phyloP scores from a whole-genome alignment of 2,888 invertebrate genomes.

The Ichneumoninae sp. region DNA sequence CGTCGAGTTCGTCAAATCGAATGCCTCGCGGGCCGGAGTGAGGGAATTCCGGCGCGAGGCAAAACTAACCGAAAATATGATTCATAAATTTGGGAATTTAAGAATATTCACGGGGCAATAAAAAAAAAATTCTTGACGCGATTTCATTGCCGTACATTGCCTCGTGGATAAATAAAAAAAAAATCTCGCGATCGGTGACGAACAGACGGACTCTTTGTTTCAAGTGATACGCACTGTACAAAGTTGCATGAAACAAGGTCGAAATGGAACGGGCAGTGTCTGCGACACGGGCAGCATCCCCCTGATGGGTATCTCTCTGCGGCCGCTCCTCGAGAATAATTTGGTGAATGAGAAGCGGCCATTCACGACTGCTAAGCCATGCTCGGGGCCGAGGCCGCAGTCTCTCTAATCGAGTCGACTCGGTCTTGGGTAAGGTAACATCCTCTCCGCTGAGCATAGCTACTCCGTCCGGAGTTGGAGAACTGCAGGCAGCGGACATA shows the following conservation, averaged over 20 bases:
- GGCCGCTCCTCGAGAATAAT: slow-evolving; percentile 70
- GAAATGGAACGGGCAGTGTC: neutral
- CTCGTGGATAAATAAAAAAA: no score
- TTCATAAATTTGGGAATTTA: no score
- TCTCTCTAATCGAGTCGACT: slow-evolving; percentile 63
- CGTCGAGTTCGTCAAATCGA: slow-evolving; percentile 57
- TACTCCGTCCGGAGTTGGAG: slow-evolving; percentile 33
- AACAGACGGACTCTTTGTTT: neutral
- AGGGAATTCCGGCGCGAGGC: neutral
- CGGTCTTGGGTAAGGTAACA: slow-evolving; percentile 50
- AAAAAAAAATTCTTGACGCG: no score
- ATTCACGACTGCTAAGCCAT: slow-evolving; percentile 64
- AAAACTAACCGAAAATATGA: neutral
- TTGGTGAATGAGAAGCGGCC: slow-evolving; percentile 71
- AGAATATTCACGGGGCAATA: no score
- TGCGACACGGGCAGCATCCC: slow-evolving; percentile 9
- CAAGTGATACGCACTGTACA: neutral
- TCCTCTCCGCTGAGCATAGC: slow-evolving; percentile 34
- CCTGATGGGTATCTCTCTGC: slow-evolving; percentile 65
- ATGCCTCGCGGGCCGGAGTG: neutral
- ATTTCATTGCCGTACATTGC: no score
- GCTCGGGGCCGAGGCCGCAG: slow-evolving; percentile 21
- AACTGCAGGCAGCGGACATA: slow-evolving; percentile 40
- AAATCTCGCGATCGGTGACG: neutral
- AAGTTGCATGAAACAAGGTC: neutral